phyloP scores from a whole-genome alignment of 1,140 invertebrate species.

The Trichoplusia ni region DNA sequence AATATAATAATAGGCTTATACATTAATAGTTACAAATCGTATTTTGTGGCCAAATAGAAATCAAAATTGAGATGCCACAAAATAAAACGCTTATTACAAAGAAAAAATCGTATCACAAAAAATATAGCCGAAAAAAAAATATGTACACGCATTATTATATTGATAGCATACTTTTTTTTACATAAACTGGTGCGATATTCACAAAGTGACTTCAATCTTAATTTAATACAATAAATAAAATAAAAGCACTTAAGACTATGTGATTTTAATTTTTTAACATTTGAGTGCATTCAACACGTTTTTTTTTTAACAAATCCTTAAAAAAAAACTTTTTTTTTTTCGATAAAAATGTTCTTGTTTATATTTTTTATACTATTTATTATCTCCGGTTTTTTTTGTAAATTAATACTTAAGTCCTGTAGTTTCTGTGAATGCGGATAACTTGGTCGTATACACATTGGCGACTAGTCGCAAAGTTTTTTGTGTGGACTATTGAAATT shows the following conservation, averaged over 20 bases:
- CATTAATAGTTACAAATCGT: slow-evolving; percentile 78
- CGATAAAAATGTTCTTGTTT: slow-evolving; percentile 29
- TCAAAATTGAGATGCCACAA: slow-evolving; percentile 42
- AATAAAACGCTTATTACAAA: slow-evolving; percentile 31
- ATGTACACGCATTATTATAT: slow-evolving; percentile 23
- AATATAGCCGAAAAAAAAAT: slow-evolving; percentile 10
- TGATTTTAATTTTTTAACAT: slow-evolving; percentile 58
- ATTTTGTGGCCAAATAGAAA: slow-evolving; percentile 60
- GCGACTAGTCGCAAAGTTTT: neutral
- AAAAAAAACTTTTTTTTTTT: slow-evolving; percentile 14
- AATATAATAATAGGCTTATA: slow-evolving; percentile 82
- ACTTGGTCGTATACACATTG: slow-evolving; percentile 39
- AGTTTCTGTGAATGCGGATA: slow-evolving; percentile 61
- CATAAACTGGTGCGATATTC: slow-evolving; percentile 24
- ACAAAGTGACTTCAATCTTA: slow-evolving; percentile 13
- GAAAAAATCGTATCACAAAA: slow-evolving; percentile 27
- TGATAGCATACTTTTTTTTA: slow-evolving; percentile 26
- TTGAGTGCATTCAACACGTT: slow-evolving; percentile 63
- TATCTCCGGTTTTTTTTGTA: slow-evolving; percentile 66
- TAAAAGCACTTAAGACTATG: slow-evolving; percentile 59
- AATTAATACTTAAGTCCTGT: slow-evolving; percentile 70
- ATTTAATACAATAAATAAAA: slow-evolving; percentile 38
- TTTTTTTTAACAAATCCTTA: slow-evolving; percentile 11
- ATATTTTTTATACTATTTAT: slow-evolving; percentile 70
- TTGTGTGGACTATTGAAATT: neutral